Evolutionary conservation across 2,797 vertebrate genomes (phyloP), one percentile per base, ranked within the genome.

Genomic region (Vespertilio murinus): DNA sequence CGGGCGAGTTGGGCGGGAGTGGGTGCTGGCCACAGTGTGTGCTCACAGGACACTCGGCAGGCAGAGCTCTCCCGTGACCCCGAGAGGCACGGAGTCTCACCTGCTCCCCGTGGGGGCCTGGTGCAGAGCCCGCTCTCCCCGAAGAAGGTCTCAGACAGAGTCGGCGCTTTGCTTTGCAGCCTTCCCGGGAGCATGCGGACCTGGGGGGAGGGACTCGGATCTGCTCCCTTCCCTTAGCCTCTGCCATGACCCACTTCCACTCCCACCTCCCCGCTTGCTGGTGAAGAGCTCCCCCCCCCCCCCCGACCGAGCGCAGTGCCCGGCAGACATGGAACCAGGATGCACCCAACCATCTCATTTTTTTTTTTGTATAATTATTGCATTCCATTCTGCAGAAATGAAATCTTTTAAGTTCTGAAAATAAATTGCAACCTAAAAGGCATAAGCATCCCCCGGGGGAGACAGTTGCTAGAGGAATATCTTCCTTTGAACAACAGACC

Each of bases 361-460:
- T 67, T 69, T 47, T 11, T 47, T 42, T 54, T 52, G 12, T 38
- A 2, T 28, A 45, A 69, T 74, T 28, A 56, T 28, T 52, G 35
- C 33, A 11, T 20, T 84, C 30, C 25, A 25, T 54, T 70, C 59
- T 84, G 52, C 17, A n/a, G n/a, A 88, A 59, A 71, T 77, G 45
- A 75, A 81, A 71, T 80, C 25, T 75, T 87, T 87, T 56, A 23
- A 85, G 88, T 64, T 91, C 64, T 69, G 52, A 78, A 94, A 78
- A 40, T 71, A 70, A 70, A 28, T 81, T 40, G 7, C 64, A 71
- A 18, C 8, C 22, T 38, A 8, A 52, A 86, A 67, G 35, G 25
- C 20, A 17, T 45, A 69, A 49, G n/a, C n/a, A 35, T 59, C 22
- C n/a, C 6, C n/a, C 6, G 2, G 74, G 59, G 40, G 28, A 78